phyloP scores from a whole-genome alignment of 53 echinoderm and acorn worm species.

The Antedon mediterranea region DNA sequence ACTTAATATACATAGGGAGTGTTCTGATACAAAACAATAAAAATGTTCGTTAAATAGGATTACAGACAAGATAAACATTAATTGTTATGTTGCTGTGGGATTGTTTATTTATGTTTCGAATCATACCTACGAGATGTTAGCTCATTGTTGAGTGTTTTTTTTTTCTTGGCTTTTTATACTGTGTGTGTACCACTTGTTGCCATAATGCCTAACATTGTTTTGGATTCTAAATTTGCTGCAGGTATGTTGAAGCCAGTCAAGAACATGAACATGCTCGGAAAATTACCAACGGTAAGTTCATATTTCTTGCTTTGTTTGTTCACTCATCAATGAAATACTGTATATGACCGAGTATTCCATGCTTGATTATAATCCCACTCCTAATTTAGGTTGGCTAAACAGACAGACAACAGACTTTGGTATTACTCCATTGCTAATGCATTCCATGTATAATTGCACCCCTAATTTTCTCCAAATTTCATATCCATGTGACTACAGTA shows the following conservation, averaged over 20 bases:
- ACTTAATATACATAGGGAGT: neutral
- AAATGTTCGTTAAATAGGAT: neutral
- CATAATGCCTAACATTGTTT: conserved; percentile 41
- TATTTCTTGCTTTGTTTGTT: no score
- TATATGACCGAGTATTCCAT: no score
- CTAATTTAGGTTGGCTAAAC: no score
- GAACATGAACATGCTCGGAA: conserved; percentile 41
- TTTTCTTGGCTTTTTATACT: neutral
- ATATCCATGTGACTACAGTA: no score
- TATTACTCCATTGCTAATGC: no score
- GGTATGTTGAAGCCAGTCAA: conserved; percentile 80
- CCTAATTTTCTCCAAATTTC: no score
- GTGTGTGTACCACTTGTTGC: neutral
- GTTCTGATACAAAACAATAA: neutral
- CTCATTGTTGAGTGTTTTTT: neutral
- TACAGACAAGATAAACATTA: neutral
- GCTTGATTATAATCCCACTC: no score
- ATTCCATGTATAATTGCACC: no score
- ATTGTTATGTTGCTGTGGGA: neutral
- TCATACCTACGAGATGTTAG: no score
- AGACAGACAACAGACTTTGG: no score
- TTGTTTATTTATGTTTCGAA: neutral
- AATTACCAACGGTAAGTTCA: conserved; percentile 29
- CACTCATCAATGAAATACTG: no score
- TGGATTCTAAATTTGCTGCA: conserved; percentile 69